A percentile compares a stretch with the other conserved stretches of the same genome.
These are phyloP conservation scores for Caretta caretta DNA, from an alignment of 2,113 vertebrate species.

Conservation along the genomic window DNA sequence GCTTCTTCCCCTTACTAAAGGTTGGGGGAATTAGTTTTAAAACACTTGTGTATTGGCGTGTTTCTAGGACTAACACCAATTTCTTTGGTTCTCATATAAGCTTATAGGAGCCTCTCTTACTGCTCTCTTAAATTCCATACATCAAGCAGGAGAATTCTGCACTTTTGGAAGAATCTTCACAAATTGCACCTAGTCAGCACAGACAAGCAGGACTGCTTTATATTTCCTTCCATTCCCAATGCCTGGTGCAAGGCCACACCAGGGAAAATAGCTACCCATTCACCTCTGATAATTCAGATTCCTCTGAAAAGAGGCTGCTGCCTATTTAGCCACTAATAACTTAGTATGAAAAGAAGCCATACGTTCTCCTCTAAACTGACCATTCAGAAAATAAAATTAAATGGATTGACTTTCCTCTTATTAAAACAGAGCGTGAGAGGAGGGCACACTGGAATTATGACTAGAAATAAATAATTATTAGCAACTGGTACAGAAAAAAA, in stretches of 20 bases:
- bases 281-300: not conserved
- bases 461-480: not conserved
- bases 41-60: not conserved
- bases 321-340: not conserved
- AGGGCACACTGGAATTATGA: not conserved
- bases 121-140: not conserved
- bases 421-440: not conserved
- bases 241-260: fast-evolving
- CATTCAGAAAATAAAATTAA: not conserved
- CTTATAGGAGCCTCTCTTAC: not conserved
- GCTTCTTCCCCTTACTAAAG: not conserved
- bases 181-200: fast-evolving
- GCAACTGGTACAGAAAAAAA: not conserved
- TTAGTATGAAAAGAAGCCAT: not conserved
- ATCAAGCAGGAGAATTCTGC: not conserved
- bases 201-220: fast-evolving
- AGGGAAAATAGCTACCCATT: not conserved
- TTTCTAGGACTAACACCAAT: not conserved
- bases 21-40: not conserved
- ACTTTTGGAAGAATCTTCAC: not conserved
- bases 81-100: not conserved
- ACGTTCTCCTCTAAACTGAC: not conserved
- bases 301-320: not conserved
- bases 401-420: not conserved
- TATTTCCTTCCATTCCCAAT: not conserved